Percentiles rank a stretch among this genome's conserved stretches.
phyloP scores from a whole-genome alignment of 2,113 vertebrate species.

The Oenanthe melanoleuca region DNA sequence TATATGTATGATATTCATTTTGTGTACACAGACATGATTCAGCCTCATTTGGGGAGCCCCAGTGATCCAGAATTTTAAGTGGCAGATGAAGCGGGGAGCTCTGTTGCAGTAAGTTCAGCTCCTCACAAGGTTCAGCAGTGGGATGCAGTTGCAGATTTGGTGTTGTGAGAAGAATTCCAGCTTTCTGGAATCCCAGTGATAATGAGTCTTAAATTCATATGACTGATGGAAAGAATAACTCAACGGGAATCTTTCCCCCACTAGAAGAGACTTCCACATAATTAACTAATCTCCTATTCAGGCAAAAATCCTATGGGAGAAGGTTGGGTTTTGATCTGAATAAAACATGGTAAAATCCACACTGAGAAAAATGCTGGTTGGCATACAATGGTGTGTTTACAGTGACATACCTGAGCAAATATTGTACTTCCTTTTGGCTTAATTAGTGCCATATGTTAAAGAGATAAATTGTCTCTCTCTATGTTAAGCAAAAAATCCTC shows the following conservation, averaged over 20 bases:
- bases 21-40: background rate
- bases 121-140: rapidly evolving
- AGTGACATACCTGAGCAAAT: background rate
- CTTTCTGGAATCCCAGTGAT: background rate
- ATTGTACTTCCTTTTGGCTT: background rate
- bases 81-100: background rate
- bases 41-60: background rate
- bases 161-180: background rate
- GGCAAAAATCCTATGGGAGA: background rate
- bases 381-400: background rate
- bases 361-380: background rate
- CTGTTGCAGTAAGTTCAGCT: background rate
- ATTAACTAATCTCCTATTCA: background rate
- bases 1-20: background rate
- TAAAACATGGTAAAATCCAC: background rate
- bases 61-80: background rate
- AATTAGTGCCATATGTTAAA: background rate
- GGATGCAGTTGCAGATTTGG: background rate
- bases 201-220: background rate
- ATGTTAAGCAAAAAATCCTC: background rate
- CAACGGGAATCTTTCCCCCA: background rate
- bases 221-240: background rate
- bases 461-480: background rate
- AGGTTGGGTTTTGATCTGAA: background rate
- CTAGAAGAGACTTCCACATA: background rate